Evolutionary conservation across 2,888 invertebrate species (phyloP).

Genomic region (Anaspis maculata): DNA sequence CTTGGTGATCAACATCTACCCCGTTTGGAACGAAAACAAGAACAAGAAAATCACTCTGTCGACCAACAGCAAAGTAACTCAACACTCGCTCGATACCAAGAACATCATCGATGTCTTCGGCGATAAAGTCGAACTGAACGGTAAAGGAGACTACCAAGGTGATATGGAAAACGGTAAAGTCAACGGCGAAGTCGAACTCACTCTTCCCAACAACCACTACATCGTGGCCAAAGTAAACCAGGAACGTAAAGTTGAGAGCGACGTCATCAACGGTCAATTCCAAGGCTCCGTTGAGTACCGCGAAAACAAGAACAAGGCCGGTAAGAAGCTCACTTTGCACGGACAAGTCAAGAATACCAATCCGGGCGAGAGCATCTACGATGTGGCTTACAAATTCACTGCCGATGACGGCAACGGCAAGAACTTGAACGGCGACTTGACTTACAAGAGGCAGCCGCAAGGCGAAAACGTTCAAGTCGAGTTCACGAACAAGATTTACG

Average conservation of each 20-base stretch:
- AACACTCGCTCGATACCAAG: slow-evolving; percentile 52
- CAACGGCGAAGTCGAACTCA: slow-evolving; percentile 43
- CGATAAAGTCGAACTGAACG: slow-evolving; percentile 43
- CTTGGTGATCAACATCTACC: slow-evolving; percentile 53
- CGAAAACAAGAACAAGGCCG: slow-evolving; percentile 39
- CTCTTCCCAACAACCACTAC: slow-evolving; percentile 45
- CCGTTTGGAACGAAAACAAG: slow-evolving; percentile 63
- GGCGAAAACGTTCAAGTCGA: slow-evolving; percentile 9
- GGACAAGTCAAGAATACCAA: slow-evolving; percentile 41
- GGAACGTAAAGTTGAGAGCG: slow-evolving; percentile 24
- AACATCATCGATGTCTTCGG: slow-evolving; percentile 43
- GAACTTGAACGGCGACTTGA: slow-evolving; percentile 37
- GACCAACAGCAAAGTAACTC: slow-evolving; percentile 51
- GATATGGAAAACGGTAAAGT: slow-evolving; percentile 41
- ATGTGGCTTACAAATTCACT: slow-evolving; percentile 36
- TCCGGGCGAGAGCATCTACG: slow-evolving; percentile 38
- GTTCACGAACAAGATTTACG: slow-evolving; percentile 29
- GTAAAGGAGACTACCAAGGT: slow-evolving; percentile 42
- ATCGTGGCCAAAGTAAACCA: slow-evolving; percentile 40
- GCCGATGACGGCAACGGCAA: slow-evolving; percentile 45
- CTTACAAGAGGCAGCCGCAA: slow-evolving; percentile 35
- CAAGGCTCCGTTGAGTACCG: slow-evolving; percentile 35
- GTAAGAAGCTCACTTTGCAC: slow-evolving; percentile 39
- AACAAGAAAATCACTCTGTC: slow-evolving; percentile 57
- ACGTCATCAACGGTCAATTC: slow-evolving; percentile 27